Conservation (phyloP, 2,797 vertebrate genomes). For the Eremophila alpestris region DNA sequence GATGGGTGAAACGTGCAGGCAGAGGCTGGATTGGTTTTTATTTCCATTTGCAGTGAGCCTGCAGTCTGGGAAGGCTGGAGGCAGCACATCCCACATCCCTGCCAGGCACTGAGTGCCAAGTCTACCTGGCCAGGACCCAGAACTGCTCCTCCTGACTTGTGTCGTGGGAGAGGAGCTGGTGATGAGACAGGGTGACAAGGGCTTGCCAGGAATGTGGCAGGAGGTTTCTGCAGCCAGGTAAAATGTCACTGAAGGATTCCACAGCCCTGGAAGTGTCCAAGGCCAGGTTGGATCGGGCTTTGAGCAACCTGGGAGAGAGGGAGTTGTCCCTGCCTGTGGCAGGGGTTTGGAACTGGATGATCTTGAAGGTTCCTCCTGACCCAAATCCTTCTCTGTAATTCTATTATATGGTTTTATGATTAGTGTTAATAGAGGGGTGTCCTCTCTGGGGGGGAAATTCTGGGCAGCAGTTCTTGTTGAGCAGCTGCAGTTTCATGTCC, state of each 20-base stretch:
- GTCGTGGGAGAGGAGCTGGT: conserved; percentile 9
- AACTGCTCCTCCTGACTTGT: not conserved
- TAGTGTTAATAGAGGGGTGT: not conserved
- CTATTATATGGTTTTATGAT: not conserved
- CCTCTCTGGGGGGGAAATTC: not conserved
- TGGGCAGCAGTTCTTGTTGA: not conserved
- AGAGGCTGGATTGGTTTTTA: not conserved
- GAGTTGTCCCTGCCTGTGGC: accelerated
- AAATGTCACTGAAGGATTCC: not conserved
- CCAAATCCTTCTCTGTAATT: not conserved
- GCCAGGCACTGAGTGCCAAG: conserved; percentile 37
- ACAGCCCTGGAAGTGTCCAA: not conserved
- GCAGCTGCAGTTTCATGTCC: not conserved
- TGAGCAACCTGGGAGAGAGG: not conserved
- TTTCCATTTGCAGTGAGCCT: not conserved
- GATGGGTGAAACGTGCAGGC: accelerated
- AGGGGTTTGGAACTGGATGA: not conserved
- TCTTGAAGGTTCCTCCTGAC: not conserved
- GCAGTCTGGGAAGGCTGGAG: not conserved
- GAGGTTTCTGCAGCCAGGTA: conserved; percentile 35
- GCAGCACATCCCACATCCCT: not conserved
- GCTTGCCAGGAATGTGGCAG: conserved; percentile 29
- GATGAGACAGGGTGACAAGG: conserved; percentile 5
- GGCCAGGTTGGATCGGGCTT: not conserved
- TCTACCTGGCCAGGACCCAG: conserved; percentile 55